Conservation (phyloP, 2,113 vertebrate species). For the Calidris pugnax region DNA sequence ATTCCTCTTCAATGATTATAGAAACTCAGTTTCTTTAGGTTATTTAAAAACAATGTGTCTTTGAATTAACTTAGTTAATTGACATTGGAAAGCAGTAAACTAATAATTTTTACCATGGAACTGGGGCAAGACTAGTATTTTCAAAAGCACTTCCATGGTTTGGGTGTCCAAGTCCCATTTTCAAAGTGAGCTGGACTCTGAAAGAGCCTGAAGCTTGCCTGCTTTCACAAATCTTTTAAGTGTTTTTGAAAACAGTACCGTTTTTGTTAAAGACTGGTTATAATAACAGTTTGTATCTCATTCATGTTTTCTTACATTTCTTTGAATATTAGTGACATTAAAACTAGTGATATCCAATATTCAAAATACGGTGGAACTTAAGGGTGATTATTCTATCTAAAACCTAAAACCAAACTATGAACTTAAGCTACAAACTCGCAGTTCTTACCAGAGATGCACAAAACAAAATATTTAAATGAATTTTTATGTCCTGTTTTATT, state of each 20-base stretch:
- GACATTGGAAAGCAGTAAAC: background rate
- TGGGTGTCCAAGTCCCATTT: background rate
- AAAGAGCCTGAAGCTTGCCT: background rate
- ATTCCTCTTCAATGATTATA: background rate
- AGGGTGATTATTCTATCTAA: background rate
- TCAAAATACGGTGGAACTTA: background rate
- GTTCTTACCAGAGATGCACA: background rate
- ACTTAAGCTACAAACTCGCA: background rate
- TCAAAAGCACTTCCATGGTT: background rate
- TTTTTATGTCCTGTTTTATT: background rate
- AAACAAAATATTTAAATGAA: background rate
- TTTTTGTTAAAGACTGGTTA: background rate
- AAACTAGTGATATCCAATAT: background rate
- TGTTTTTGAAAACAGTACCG: background rate
- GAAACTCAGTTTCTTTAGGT: background rate
- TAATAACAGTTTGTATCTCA: background rate
- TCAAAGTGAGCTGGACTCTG: background rate
- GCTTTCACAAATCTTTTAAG: background rate
- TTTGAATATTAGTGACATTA: background rate
- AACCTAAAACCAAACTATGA: background rate
- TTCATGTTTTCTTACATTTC: background rate
- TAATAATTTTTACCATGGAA: background rate
- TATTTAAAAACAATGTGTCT: background rate
- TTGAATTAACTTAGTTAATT: background rate
- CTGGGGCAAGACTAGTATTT: background rate